Evolutionary conservation across 2,888 invertebrate species (phyloP), one percentile per base, ranked within the genome.

Genomic region (Cephus runcator): DNA sequence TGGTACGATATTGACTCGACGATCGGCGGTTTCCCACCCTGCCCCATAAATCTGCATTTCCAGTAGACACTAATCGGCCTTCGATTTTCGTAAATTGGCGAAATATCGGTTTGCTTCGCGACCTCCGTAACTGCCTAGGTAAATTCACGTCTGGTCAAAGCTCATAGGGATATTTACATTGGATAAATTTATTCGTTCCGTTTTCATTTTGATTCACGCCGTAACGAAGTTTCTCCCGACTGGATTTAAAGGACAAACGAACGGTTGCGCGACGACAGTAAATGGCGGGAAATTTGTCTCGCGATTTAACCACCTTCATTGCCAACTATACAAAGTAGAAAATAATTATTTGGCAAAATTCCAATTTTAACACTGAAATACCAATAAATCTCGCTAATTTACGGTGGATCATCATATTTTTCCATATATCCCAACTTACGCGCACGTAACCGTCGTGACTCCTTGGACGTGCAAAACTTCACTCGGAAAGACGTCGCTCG

Each of bases 11-110:
- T 80, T 75, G 81, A 81, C 75, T 80, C 75, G 78, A 73, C 79
- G 78, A 78, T 80, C 80, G 73, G 71, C 56, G 40, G 76, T 73
- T 35, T 36, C 56, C 56, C 73, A 73, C 69, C 73, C 69, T 80
- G 78, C 36, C 75, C 75, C 78, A 78, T 80, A 80, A 79, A 80
- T 80, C 80, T 75, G 73, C 77, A 80, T 79, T 80, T 80, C 56
- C 56, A 6, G 0, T 56, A 6, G 56, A 56, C 56, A 56, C 23
- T 56, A 56, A 56, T 56, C 56, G 56, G 23, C 56, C 56, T 56
- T 56, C 56, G 56, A 56, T 23, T 56, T 56, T 56, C 23, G 9
- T 23, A 56, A 56, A 56, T 56, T 56, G 23, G 23, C 56, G 56
- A 56, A 23, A 56, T 56, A 23, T 56, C 56, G 23, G 56, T 56